Base-by-base conservation (phyloP, 2,797 vertebrate genomes). In the Peromyscus eremicus region DNA sequence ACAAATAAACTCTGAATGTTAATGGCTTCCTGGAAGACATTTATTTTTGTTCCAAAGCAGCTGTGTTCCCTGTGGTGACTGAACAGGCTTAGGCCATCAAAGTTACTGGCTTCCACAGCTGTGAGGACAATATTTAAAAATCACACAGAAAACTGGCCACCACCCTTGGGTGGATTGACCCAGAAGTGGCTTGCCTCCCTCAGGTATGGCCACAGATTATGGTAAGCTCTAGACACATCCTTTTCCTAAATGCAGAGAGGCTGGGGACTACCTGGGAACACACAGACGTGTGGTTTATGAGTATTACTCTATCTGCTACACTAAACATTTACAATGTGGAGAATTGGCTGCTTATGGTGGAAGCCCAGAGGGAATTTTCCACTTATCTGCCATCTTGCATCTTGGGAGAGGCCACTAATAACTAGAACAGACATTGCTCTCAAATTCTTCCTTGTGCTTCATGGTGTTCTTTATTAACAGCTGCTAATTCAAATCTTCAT, bases 291-390 rank as follows among this genome's bases (percentile, higher is more conserved):
- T 64, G 40, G 73, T 70, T 93, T 80, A 86, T 75, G 60, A 92
- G n/a, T 34, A 32, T 85, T 94, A 40, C 37, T 95, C 8, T 91
- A 94, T 85, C 64, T 32, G 81, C 84, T n/a, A 92, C 29, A 92
- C 37, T n/a, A 89, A 92, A 86, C 34, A 83, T 86, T 94, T 83
- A 91, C 46, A 77, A 2, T 9, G 37, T 81, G 52, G 70, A 96
- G 94, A 95, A 29, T 32, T 84, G 57, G 29, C 88, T 93, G 87
- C 71, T 84, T 81, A 17, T 34, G 27, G 49, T 81, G 55, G 83
- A 96, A 70, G 66, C 70, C 71, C 64, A 76, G 90, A 95, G 68
- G 96, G 49, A 91, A 83, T 80, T 95, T 98, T 95, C 94, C 82
- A 91, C 85, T 89, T 89, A 89, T 75, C 68, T 94, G 16, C 95